phyloP scores from a whole-genome alignment of 2,797 vertebrate species.

The Danio jaintianensis region DNA sequence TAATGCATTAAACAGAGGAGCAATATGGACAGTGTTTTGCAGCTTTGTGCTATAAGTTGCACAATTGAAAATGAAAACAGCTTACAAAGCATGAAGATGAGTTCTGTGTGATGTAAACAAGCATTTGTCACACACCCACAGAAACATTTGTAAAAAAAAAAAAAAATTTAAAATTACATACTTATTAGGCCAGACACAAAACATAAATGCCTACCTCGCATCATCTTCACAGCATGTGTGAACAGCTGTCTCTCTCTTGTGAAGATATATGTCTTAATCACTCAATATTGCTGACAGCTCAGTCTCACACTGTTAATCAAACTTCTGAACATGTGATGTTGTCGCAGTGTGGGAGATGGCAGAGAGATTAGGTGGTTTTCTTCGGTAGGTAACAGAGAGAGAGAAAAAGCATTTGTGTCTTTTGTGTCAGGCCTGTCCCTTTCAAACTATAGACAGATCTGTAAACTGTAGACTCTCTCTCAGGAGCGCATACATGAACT shows the following conservation, averaged over 20 bases:
- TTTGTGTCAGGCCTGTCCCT: conserved; percentile 59
- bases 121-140: conserved; percentile 40
- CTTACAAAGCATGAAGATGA: not conserved
- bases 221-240: conserved; percentile 73
- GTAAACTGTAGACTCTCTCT: conserved; percentile 3
- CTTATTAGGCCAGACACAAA: conserved; percentile 39
- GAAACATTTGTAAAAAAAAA: conserved; percentile 15
- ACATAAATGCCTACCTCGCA: conserved; percentile 80
- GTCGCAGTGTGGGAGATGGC: conserved; percentile 55
- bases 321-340: conserved; percentile 53
- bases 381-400: conserved; percentile 38
- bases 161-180: no score
- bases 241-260: conserved; percentile 48
- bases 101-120: conserved; percentile 52
- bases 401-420: conserved; percentile 27
- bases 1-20: not conserved
- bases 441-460: conserved; percentile 34
- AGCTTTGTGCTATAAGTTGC: not conserved
- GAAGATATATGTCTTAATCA: conserved; percentile 36
- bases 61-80: not conserved
- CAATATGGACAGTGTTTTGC: not conserved
- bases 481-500: not conserved
- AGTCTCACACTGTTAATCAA: conserved; percentile 45
- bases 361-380: conserved; percentile 57
- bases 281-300: conserved; percentile 41